phyloP scores from a whole-genome alignment of 2,888 invertebrate genomes.

The Spicauda simplicius region DNA sequence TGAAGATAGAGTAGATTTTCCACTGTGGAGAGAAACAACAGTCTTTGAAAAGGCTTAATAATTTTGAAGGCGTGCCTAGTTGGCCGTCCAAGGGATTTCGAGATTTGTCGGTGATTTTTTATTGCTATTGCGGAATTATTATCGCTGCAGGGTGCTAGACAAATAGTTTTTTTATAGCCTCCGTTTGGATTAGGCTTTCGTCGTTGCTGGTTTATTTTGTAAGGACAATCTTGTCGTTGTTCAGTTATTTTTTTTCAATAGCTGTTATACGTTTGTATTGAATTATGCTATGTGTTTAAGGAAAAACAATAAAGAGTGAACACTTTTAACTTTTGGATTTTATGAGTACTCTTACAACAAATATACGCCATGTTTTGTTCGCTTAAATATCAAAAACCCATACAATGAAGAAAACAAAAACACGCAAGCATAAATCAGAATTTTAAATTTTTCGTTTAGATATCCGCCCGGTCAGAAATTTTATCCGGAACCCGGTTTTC shows the following conservation, averaged over 20 bases:
- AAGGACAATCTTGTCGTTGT: background rate
- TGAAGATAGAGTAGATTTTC: constrained; percentile 45
- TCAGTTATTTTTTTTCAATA: background rate
- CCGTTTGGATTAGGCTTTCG: constrained; percentile 33
- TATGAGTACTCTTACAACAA: too few species aligned
- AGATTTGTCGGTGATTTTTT: constrained; percentile 77
- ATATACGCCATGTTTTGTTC: too few species aligned
- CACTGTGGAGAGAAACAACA: constrained; percentile 39
- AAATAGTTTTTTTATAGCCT: constrained; percentile 57
- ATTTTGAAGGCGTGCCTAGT: constrained; percentile 82
- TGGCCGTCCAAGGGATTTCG: constrained; percentile 74
- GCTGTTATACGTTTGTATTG: background rate
- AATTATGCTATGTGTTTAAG: background rate
- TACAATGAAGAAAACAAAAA: too few species aligned
- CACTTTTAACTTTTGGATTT: too few species aligned
- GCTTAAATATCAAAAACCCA: too few species aligned
- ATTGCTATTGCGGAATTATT: constrained; percentile 73
- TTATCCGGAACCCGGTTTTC: too few species aligned
- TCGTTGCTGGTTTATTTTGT: constrained; percentile 6
- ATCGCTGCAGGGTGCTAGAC: constrained; percentile 64
- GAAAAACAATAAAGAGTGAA: too few species aligned
- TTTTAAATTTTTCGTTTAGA: too few species aligned
- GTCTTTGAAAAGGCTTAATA: constrained; percentile 71
- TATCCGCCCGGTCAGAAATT: too few species aligned
- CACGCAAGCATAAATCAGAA: too few species aligned